phyloP scores from a whole-genome alignment of 2,113 vertebrate genomes.

The Hippocampus barbouri region DNA sequence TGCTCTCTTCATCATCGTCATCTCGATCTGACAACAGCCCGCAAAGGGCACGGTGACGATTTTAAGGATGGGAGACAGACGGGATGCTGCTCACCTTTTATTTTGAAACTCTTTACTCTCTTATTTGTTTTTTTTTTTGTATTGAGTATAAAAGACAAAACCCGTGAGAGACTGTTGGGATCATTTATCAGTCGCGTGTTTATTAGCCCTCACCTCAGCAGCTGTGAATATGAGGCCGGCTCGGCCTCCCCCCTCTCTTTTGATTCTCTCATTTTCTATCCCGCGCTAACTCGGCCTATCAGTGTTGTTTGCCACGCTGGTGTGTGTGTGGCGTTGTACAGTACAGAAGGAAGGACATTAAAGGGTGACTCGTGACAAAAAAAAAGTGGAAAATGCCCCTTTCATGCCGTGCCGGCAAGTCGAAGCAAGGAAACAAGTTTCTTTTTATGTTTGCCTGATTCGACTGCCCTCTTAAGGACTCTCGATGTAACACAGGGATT shows the following conservation, averaged over 20 bases:
- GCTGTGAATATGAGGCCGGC: conserved; percentile 76
- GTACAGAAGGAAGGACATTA: conserved; percentile 66
- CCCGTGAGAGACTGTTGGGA: conserved; percentile 53
- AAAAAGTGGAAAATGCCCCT: background rate
- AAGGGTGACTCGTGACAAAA: conserved; percentile 45
- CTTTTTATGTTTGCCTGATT: too few species aligned
- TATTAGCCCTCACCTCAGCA: conserved; percentile 67
- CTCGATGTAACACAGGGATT: too few species aligned
- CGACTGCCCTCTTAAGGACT: too few species aligned
- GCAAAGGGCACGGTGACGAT: conserved; percentile 25
- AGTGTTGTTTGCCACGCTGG: conserved; percentile 74
- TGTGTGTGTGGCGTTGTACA: conserved; percentile 73
- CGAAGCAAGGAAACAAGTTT: too few species aligned
- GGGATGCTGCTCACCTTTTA: conserved; percentile 66
- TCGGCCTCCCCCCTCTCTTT: conserved; percentile 32
- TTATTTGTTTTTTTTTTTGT: conserved; percentile 44
- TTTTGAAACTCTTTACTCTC: conserved; percentile 36
- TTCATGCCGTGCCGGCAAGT: background rate
- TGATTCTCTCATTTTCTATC: conserved; percentile 24
- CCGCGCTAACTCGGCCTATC: conserved; percentile 64
- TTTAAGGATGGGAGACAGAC: conserved; percentile 64
- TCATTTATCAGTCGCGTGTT: conserved; percentile 67
- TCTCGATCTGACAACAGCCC: conserved; percentile 53
- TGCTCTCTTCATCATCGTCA: conserved; percentile 45
- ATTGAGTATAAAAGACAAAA: conserved; percentile 56